A percentile compares a stretch with the other conserved stretches of the same genome.
phyloP scores from a whole-genome alignment of 2,113 vertebrate genomes.

The Calidris pugnax region DNA sequence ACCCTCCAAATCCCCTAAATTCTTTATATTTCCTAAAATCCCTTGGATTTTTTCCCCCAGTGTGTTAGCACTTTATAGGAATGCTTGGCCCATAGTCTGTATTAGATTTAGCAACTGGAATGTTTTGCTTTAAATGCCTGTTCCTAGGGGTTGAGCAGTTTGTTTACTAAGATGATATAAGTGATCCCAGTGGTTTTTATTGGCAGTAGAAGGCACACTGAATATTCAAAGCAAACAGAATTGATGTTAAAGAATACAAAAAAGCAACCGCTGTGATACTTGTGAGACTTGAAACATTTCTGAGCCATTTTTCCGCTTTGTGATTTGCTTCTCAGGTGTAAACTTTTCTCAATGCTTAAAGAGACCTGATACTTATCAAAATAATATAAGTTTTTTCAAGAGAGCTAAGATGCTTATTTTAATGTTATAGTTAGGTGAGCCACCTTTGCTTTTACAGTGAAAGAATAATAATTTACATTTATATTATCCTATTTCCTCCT shows the following conservation, averaged over 20 bases:
- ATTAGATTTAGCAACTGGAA: slow-evolving; percentile 41
- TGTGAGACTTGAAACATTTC: background rate
- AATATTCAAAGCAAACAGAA: slow-evolving; percentile 52
- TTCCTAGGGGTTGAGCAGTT: slow-evolving; percentile 23
- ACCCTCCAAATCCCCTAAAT: background rate
- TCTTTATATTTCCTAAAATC: slow-evolving; percentile 6
- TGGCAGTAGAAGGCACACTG: slow-evolving; percentile 24
- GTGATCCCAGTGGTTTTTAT: slow-evolving; percentile 44
- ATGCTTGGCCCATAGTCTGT: background rate
- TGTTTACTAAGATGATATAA: slow-evolving; percentile 53
- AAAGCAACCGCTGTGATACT: background rate
- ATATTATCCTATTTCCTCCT: background rate
- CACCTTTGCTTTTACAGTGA: background rate
- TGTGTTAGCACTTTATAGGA: background rate
- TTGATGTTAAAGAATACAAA: slow-evolving; percentile 25
- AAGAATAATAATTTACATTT: background rate
- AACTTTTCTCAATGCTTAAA: background rate
- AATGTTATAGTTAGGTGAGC: background rate
- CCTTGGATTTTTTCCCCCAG: background rate
- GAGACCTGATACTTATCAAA: background rate
- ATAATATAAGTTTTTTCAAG: background rate
- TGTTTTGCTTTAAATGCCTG: background rate
- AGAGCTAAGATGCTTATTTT: background rate
- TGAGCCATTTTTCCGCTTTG: background rate
- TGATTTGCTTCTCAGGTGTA: background rate